phyloP scores from a whole-genome alignment of 2,888 invertebrate species.

The Parthenolecanium corni region DNA sequence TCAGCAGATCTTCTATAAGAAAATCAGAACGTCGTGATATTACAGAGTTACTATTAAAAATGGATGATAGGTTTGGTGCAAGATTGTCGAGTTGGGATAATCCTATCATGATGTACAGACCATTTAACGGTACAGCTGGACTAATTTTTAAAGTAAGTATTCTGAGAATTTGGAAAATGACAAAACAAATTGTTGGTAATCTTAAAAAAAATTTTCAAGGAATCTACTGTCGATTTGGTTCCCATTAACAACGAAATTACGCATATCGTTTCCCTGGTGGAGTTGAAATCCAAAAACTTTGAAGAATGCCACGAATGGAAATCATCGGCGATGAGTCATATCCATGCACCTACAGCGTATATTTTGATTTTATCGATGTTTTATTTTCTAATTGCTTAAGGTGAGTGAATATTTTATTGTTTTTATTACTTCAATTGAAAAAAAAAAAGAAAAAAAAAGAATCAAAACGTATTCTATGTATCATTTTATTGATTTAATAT shows the following conservation, averaged over 20 bases:
- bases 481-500: too few species aligned
- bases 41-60: conserved; percentile 40
- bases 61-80: conserved; percentile 45
- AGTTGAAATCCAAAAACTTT: not conserved
- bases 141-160: conserved; percentile 39
- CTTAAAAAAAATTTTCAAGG: not conserved
- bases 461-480: too few species aligned
- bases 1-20: not conserved
- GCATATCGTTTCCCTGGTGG: conserved; percentile 3
- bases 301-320: conserved; percentile 2
- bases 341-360: too few species aligned
- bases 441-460: too few species aligned
- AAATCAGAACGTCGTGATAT: conserved; percentile 15
- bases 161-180: not conserved
- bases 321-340: too few species aligned
- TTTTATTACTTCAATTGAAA: too few species aligned
- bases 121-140: conserved; percentile 45
- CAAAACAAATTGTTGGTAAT: not conserved
- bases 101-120: conserved; percentile 44
- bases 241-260: not conserved
- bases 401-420: too few species aligned
- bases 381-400: too few species aligned
- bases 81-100: conserved; percentile 30
- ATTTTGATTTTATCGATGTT: too few species aligned
- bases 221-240: conserved; percentile 11